Evolutionary conservation across 2,113 vertebrate species (phyloP), one percentile per base, ranked within the genome.

Genomic region (Heterocephalus glaber): DNA sequence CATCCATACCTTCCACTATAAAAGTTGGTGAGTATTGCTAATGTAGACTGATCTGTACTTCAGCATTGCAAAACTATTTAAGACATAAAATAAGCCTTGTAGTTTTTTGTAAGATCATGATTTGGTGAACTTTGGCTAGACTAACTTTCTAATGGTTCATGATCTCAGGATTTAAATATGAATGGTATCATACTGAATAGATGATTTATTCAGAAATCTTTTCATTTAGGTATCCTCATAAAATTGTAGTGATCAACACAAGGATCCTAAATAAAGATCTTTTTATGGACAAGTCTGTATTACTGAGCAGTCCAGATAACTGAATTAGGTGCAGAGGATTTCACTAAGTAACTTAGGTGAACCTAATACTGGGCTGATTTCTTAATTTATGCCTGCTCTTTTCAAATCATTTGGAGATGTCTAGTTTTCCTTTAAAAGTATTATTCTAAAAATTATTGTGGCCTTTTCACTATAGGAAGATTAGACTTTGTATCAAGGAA

Each of bases 151-250:
- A 3, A 81, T 83, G 30, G 16, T 76, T 95, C 81, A n/a, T 84
- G 28, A 90, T 92, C 41, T 93, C n/a, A 66, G 58, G 61, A 5
- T 83, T 94, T 91, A 92, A 84, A 77, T 76, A 9, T 6, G 24
- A 70, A 33, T 63, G 74, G 35, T 49, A 14, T 63, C 35, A 38
- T 30, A 79, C 52, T 63, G n/a, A 85, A 58, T 4, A 58, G 38
- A 79, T 56, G 41, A 19, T 61, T 72, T 90, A 72, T 92, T 94
- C 24, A 94, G 63, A 84, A 92, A 63, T 86, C 5, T 89, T 66
- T 82, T 58, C 17, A 54, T 12, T 87, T 92, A 20, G 12, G 11
- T 92, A 20, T 93, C 44, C 52, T 74, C 24, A 80, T 41, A 92
- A 84, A 54, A 83, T 86, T 79, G 84, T 9, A 35, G 8, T 83